These are phyloP conservation scores for Hyles euphorbiae DNA, from an alignment of 1,140 invertebrate species.

Conservation along the genomic window DNA sequence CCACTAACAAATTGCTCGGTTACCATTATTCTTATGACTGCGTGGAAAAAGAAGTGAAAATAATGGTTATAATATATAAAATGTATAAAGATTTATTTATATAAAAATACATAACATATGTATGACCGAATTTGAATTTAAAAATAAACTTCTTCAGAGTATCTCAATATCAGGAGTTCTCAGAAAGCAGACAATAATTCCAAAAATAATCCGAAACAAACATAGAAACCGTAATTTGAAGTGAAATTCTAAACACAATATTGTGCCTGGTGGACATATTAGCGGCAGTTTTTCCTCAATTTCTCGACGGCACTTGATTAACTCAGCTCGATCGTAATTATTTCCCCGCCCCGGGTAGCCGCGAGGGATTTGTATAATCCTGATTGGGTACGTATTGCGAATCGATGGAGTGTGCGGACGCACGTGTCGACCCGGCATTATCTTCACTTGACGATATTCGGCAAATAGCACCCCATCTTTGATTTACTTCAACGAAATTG, in stretches of 20 bases:
- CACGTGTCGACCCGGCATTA: slow-evolving; percentile 46
- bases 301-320: slow-evolving; percentile 58
- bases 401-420: slow-evolving; percentile 57
- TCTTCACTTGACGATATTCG: slow-evolving; percentile 28
- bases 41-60: too few species aligned
- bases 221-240: too few species aligned
- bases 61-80: too few species aligned
- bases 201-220: too few species aligned
- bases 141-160: too few species aligned
- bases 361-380: slow-evolving; percentile 68
- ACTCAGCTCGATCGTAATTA: slow-evolving; percentile 62
- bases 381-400: slow-evolving; percentile 67
- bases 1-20: too few species aligned
- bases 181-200: too few species aligned
- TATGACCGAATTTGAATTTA: too few species aligned
- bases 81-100: too few species aligned
- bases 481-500: slow-evolving; percentile 14
- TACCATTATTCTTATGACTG: too few species aligned
- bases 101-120: too few species aligned
- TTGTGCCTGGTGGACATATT: not conserved
- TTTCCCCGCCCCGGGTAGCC: slow-evolving; percentile 38
- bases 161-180: too few species aligned
- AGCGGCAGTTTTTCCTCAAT: slow-evolving; percentile 48
- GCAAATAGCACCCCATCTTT: slow-evolving; percentile 17
- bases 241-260: slow-evolving; percentile 3